A percentile compares a stretch with the other conserved stretches of the same genome.
Conservation (phyloP, 1,140 invertebrate genomes). For the Drosophila kepulauana region DNA sequence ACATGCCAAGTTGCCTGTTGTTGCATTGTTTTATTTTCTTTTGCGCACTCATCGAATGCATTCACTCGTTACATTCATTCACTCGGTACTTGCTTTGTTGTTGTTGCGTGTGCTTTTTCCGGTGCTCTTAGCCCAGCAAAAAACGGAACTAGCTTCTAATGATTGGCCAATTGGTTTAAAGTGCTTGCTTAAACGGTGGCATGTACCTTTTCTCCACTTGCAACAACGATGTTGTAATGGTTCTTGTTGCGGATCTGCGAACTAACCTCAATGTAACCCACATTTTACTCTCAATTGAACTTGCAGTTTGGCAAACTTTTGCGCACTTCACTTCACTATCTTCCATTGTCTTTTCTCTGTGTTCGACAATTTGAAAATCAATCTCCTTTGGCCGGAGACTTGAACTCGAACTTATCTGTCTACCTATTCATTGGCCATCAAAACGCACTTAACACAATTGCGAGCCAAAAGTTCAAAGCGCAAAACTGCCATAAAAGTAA, state of each 20-base stretch:
- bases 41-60: conserved; percentile 11
- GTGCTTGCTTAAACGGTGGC: conserved; percentile 3
- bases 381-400: background rate
- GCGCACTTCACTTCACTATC: conserved; percentile 1
- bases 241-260: too few relatives aligned
- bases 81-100: background rate
- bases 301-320: conserved; percentile 13
- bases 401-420: conserved; percentile 26
- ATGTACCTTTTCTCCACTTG: background rate
- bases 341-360: conserved; percentile 32
- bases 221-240: too few relatives aligned
- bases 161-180: conserved; percentile 27
- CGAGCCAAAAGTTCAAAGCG: conserved; percentile 72
- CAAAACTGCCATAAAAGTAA: conserved; percentile 72
- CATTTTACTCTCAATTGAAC: conserved; percentile 25
- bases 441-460: conserved; percentile 81
- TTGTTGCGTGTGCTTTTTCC: background rate
- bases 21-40: conserved; percentile 21
- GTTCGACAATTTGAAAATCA: conserved; percentile 17
- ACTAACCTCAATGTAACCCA: conserved; percentile 24
- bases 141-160: conserved; percentile 20
- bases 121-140: background rate
- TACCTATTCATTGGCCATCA: conserved; percentile 68
- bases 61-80: conserved; percentile 13
- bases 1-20: conserved; percentile 31